Conservation (phyloP, 2,797 vertebrate species). For the Sternarchorhynchus goeldii region DNA sequence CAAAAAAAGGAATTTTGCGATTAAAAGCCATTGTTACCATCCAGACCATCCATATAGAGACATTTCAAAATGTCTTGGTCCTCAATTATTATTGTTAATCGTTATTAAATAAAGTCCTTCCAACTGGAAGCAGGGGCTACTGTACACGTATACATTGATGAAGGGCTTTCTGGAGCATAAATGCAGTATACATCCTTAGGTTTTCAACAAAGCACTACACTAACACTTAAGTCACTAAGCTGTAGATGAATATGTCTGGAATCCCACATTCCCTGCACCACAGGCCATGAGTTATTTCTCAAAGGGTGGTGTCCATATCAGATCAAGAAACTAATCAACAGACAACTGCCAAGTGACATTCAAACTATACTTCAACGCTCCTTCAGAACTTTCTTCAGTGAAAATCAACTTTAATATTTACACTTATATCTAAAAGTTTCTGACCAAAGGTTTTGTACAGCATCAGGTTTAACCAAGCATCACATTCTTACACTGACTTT, state of each 20-base stretch:
- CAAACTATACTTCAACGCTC: constrained; percentile 6
- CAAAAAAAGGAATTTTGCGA: too few species aligned
- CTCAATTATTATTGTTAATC: too few species aligned
- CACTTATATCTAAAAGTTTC: neutral
- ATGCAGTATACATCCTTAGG: too few species aligned
- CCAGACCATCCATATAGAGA: too few species aligned
- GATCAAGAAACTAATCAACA: constrained; percentile 29
- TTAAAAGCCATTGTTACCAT: too few species aligned
- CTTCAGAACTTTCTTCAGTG: neutral
- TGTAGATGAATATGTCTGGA: constrained; percentile 23
- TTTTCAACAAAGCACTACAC: too few species aligned
- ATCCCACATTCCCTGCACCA: constrained; percentile 32
- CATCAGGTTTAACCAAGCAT: neutral
- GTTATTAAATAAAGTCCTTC: too few species aligned
- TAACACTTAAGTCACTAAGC: neutral
- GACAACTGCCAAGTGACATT: constrained; percentile 14
- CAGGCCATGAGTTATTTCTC: constrained; percentile 26
- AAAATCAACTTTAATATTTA: constrained; percentile 8
- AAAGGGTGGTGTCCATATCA: constrained; percentile 31
- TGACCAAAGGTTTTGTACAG: neutral
- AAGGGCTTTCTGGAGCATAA: too few species aligned
- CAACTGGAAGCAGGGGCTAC: too few species aligned
- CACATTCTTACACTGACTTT: neutral
- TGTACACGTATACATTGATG: too few species aligned
- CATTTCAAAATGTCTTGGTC: too few species aligned